Conservation (phyloP, 2,888 invertebrate genomes). For the Drosophila macrospina region DNA sequence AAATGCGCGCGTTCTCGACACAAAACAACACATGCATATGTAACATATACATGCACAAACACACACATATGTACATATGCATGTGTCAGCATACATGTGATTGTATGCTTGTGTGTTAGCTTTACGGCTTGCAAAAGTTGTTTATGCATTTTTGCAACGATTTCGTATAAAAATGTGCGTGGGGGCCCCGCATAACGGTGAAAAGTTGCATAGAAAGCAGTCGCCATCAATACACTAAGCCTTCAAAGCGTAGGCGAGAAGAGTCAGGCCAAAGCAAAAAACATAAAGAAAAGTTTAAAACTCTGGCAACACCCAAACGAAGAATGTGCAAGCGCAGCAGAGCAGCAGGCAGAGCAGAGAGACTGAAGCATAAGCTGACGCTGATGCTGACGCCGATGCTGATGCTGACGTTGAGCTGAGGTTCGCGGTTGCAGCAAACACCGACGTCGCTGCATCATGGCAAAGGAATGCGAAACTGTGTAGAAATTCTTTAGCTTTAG, state of each 20-base stretch:
- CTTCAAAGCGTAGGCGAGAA: slow-evolving; percentile 45
- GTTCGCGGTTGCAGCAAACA: slow-evolving; percentile 13
- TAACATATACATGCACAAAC: not conserved
- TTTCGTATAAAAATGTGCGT: slow-evolving; percentile 38
- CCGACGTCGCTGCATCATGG: slow-evolving; percentile 38
- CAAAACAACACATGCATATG: slow-evolving; percentile 28
- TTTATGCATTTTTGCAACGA: slow-evolving; percentile 32
- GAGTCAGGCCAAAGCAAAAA: slow-evolving; percentile 5
- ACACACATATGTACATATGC: not conserved
- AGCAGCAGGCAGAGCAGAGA: not conserved
- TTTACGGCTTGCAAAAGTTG: slow-evolving; percentile 24
- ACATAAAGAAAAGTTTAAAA: slow-evolving; percentile 6
- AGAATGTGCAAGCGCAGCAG: slow-evolving; percentile 26
- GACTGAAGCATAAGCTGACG: not conserved
- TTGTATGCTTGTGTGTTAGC: not conserved
- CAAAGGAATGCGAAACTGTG: slow-evolving; percentile 66
- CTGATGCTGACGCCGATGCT: not conserved
- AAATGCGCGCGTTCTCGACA: slow-evolving; percentile 69
- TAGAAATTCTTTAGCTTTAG: slow-evolving; percentile 54
- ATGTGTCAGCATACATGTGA: slow-evolving; percentile 26
- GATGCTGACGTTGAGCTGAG: not conserved
- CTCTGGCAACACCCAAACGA: slow-evolving; percentile 39
- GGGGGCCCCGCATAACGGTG: slow-evolving; percentile 52
- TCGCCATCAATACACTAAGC: not conserved
- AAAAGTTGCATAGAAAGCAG: slow-evolving; percentile 62